Evolutionary conservation across 1,140 invertebrate species (phyloP).

Genomic region (Portunus trituberculatus): DNA sequence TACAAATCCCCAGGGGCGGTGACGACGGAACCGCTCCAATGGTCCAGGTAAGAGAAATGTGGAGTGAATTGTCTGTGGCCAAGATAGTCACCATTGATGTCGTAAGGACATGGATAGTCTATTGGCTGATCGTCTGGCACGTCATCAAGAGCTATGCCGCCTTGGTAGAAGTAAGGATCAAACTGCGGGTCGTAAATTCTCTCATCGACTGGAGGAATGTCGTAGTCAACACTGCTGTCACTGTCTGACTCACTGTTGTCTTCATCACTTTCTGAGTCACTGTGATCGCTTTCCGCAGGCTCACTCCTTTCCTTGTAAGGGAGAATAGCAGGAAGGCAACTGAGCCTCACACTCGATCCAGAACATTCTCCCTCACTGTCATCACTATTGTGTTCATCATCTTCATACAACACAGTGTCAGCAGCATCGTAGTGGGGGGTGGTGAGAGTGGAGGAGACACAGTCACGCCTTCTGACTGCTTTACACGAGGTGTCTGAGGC

Average conservation of each 20-base stretch:
- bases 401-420: not conserved
- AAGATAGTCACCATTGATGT: conserved; percentile 30
- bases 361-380: conserved; percentile 6
- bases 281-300: not conserved
- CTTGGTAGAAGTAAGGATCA: conserved; percentile 67
- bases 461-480: not conserved
- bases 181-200: conserved; percentile 60
- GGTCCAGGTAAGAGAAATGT: conserved; percentile 53
- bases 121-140: conserved; percentile 64
- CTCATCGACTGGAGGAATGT: conserved; percentile 53
- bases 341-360: not conserved
- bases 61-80: conserved; percentile 22
- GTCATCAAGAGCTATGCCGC: conserved; percentile 51
- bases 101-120: conserved; percentile 62
- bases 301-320: not conserved
- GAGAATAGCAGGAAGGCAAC: not conserved
- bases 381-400: not conserved
- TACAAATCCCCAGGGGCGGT: conserved; percentile 45
- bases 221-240: conserved; percentile 56
- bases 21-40: conserved; percentile 37
- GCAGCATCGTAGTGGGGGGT: not conserved
- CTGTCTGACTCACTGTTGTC: conserved; percentile 43
- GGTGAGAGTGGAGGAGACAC: not conserved
- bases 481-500: not conserved
- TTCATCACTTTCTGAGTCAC: conserved; percentile 38